Base-by-base conservation (phyloP, 2,888 invertebrate species). In the Notodonta dromedarius region DNA sequence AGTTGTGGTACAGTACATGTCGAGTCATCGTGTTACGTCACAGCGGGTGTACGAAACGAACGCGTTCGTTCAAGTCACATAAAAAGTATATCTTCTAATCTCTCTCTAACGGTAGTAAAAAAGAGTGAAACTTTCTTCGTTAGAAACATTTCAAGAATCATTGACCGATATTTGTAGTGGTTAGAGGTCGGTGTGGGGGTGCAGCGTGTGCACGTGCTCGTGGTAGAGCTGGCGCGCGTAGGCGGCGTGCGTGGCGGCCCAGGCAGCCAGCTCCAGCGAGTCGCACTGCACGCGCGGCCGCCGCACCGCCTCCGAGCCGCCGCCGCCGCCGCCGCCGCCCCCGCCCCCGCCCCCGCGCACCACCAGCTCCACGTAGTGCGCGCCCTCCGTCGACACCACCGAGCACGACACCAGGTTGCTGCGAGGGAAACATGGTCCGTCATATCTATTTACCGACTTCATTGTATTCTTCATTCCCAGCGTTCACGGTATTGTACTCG, bases 211-310 rank as follows among this genome's bases (percentile, higher is more conserved):
- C 79, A 95, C 94, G 68, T 96, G 94, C 91, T 98, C 98, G 84
- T 97, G 96, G 89, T 96, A 96, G 83, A 98, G 95, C 79, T 96
- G 96, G 86, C 97, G 97, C 61, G 98, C 98, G 89, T 97, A 97
- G 81, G 97, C 98, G 69, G 98, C 97, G 94, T 98, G 96, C 72
- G 96, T 95, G 39, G 96, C 95, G 70, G 96, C 95, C 91, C 95
- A 95, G 69, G 94, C 94, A 16, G 97, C 97, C 69, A 97, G 94
- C 71, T 94, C 95, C 63, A 94, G 95, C 68, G 94, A 94, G 87
- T 97, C 96, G 85, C 97, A 97, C 79, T 97, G 94, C 71, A 98
- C 96, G 85, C 96, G 95, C 51, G 97, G 97, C 70, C 96, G 94
- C 77, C 96, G 95, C 78, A 94, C 83, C 80, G 79, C 90, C 71